These are phyloP conservation scores for Megaceryle maxima DNA, from an alignment of 2,113 vertebrate genomes.

Conservation along the genomic window DNA sequence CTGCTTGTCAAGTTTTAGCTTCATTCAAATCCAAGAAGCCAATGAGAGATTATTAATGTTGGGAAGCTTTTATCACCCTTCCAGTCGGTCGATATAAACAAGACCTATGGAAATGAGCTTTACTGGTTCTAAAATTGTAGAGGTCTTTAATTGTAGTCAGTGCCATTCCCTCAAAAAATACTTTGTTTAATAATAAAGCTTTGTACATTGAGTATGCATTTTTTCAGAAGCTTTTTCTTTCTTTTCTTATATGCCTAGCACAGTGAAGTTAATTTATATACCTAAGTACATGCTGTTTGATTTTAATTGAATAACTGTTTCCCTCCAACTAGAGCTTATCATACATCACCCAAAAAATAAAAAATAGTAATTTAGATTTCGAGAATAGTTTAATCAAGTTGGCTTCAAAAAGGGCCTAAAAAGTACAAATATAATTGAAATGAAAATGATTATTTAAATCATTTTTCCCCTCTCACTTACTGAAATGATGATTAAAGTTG, in stretches of 20 bases:
- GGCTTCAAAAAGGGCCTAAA: not conserved
- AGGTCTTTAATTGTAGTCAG: not conserved
- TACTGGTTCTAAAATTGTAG: not conserved
- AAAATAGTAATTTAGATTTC: not conserved
- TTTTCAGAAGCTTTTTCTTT: not conserved
- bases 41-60: not conserved
- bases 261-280: not conserved
- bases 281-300: not conserved
- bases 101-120: not conserved
- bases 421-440: not conserved
- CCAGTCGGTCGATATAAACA: not conserved
- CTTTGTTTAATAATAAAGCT: not conserved
- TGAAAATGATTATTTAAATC: not conserved
- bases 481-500: not conserved
- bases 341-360: not conserved
- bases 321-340: not conserved
- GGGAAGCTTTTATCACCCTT: not conserved
- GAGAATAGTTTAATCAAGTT: slow-evolving; percentile 9
- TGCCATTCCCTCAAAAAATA: not conserved
- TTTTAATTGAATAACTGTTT: slow-evolving; percentile 14
- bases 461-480: not conserved
- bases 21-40: not conserved
- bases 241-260: not conserved
- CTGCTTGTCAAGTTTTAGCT: not conserved
- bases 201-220: not conserved